Base-by-base conservation (phyloP, 2,888 invertebrate species). In the Mythimna pallens region DNA sequence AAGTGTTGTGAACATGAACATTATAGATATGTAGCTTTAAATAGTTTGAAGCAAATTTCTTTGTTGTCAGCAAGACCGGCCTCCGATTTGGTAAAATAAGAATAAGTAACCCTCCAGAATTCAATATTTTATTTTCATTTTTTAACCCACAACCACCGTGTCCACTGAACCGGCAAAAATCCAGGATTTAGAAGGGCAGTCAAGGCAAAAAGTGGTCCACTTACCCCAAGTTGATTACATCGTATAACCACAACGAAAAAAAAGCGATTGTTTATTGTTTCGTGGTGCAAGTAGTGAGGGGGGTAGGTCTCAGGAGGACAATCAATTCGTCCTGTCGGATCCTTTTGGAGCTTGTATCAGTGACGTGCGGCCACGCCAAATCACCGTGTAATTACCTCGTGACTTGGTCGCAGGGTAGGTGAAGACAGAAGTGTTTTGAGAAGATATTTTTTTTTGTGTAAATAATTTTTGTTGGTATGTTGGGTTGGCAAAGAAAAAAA, bases 351-450 rank as follows among this genome's bases (percentile, higher is more conserved):
- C 68, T 73, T 79, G 73, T 80, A 78, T 80, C 78, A 82, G 78
- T 65, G 79, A 81, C 84, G 83, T 83, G 79, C 73, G 83, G 83
- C 78, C 85, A 85, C 82, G 89, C 89, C 87, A 89, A 90, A 91
- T 89, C 82, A 83, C 90, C 91, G 89, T 92, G 90, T 90, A 91
- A 93, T 93, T 90, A 86, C 81, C 78, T 85, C 85, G 82, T 81
- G 84, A 79, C 85, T 86, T 58, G 84, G 80, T 82, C 76, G 57
- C 30, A 47, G 88, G 87, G 89, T 87, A 80, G 64, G 75, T 72
- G 77, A 10, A 65, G 1, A 74, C 74, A 83, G 66, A 89, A 90
- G 80, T 84, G 75, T 1, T 62, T 76, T 50, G 3, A 47, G 14
- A n/a, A 0, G 12, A 25, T 30, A 22, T 14, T 2, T 12, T 47